These are phyloP conservation scores for human (Homo sapiens) DNA, from an alignment of 2,113 vertebrate species.

Conservation along the genomic window DNA sequence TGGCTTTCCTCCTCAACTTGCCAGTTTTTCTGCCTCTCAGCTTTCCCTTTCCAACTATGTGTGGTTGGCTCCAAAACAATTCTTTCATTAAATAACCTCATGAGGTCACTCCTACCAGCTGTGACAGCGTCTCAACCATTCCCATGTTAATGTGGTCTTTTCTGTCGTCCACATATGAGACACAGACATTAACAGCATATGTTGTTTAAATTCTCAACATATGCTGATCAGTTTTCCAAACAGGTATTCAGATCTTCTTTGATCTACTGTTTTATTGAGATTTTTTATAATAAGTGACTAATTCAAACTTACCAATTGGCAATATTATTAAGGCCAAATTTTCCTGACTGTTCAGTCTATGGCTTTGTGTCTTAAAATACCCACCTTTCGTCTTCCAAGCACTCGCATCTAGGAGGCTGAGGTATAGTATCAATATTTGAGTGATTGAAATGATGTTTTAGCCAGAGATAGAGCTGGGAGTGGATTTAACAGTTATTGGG, in stretches of 20 bases:
- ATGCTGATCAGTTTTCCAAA: conserved; percentile 46
- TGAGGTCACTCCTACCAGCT: conserved; percentile 36
- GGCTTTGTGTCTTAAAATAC: neutral
- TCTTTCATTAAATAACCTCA: conserved; percentile 2
- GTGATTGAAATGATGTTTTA: conserved; percentile 21
- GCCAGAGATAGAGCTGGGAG: neutral
- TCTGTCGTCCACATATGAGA: neutral
- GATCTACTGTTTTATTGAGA: conserved; percentile 10
- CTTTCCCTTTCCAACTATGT: conserved; percentile 1
- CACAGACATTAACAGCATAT: conserved; percentile 42
- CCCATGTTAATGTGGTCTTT: conserved; percentile 46
- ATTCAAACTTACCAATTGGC: conserved; percentile 35
- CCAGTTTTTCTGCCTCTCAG: neutral
- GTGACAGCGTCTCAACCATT: conserved; percentile 1
- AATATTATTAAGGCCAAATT: neutral
- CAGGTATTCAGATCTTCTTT: conserved; percentile 19
- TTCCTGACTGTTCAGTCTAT: neutral
- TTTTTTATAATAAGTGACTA: conserved; percentile 23
- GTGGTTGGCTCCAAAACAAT: neutral
- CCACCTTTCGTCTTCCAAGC: neutral
- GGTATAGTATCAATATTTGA: neutral
- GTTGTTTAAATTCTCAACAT: conserved; percentile 44
- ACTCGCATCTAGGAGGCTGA: neutral
- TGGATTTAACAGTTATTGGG: neutral
- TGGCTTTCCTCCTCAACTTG: neutral